A percentile compares a stretch with the other conserved stretches of the same genome.
Conservation (phyloP, 2,113 vertebrate species). For the Ictalurus furcatus region DNA sequence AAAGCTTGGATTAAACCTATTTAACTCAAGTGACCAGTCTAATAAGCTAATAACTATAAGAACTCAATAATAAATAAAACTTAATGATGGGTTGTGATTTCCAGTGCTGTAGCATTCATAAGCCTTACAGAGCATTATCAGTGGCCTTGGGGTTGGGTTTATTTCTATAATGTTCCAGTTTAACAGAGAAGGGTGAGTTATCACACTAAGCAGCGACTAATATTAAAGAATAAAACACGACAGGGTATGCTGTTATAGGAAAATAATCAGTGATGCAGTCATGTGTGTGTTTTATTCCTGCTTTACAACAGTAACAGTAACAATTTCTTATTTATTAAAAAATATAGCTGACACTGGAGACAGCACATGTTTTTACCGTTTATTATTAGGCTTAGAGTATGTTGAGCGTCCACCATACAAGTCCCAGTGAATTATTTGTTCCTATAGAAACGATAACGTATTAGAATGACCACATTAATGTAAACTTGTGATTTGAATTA, state of each 20-base stretch:
- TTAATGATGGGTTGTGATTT: not conserved
- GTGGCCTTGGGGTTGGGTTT: constrained; percentile 8
- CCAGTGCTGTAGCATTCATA: not conserved
- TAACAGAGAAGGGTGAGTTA: not conserved
- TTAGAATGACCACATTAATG: not conserved
- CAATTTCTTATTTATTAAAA: not conserved
- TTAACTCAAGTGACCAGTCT: not conserved
- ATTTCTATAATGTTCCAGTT: constrained; percentile 1
- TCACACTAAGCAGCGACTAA: not conserved
- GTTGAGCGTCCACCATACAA: not conserved
- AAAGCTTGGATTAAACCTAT: not conserved
- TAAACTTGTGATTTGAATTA: not conserved
- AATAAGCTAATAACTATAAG: not conserved
- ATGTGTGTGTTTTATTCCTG: not conserved
- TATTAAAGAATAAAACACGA: not conserved
- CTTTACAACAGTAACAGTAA: not conserved
- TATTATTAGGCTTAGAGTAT: not conserved
- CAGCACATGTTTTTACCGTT: not conserved
- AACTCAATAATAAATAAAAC: not conserved
- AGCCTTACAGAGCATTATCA: not conserved
- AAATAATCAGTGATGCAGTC: not conserved
- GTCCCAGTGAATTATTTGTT: not conserved
- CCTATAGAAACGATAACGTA: not conserved
- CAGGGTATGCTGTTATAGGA: too few relatives aligned
- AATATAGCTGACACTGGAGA: not conserved